phyloP scores from a whole-genome alignment of 2,888 invertebrate genomes.

The Leptinotarsa juncta region DNA sequence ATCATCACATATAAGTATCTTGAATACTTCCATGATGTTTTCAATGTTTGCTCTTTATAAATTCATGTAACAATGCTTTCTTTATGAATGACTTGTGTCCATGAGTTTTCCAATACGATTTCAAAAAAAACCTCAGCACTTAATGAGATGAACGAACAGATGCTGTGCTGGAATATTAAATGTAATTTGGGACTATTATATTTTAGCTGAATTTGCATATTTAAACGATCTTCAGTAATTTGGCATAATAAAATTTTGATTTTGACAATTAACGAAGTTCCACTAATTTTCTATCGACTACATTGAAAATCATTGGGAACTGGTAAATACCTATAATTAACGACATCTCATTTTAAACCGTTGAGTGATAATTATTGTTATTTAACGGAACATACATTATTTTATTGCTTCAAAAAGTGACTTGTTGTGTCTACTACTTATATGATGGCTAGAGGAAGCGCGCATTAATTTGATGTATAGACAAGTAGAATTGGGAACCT shows the following conservation, averaged over 20 bases:
- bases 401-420: no score
- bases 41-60: no score
- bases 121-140: no score
- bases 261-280: conserved; percentile 7
- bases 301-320: background rate
- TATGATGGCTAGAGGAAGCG: no score
- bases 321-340: background rate
- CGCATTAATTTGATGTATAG: no score
- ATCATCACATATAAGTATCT: no score
- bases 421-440: no score
- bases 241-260: conserved; percentile 25
- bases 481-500: no score
- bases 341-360: background rate
- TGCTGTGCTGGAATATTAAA: background rate
- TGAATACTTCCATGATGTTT: no score
- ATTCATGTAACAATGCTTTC: no score
- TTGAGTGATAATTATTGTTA: conserved; percentile 5
- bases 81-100: no score
- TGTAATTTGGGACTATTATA: conserved; percentile 11
- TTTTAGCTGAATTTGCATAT: background rate
- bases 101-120: no score
- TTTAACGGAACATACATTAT: background rate
- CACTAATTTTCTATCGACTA: background rate
- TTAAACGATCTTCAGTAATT: background rate
- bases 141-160: background rate